A percentile compares a stretch with the other conserved stretches of the same genome.
Conservation (phyloP, 2,888 invertebrate species). For the Drosophila greeni region DNA sequence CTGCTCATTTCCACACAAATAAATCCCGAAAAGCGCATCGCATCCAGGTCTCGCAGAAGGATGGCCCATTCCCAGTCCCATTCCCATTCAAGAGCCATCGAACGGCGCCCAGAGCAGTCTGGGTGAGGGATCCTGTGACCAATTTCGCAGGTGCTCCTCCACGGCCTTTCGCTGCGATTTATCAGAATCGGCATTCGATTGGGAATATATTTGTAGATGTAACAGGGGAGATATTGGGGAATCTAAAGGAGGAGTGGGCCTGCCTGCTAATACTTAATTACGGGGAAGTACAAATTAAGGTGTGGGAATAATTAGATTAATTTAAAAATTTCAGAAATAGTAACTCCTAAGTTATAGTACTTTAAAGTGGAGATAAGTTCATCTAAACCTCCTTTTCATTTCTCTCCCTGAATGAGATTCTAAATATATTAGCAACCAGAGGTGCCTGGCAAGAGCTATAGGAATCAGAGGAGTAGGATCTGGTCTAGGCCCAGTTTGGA, state of each 20-base stretch:
- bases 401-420: neutral
- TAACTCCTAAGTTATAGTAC: too few species aligned
- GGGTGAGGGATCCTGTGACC: constrained; percentile 50
- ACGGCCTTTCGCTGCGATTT: constrained; percentile 23
- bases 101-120: constrained; percentile 38
- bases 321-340: too few species aligned
- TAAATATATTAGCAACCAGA: neutral
- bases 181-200: constrained; percentile 15
- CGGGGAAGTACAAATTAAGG: constrained; percentile 10
- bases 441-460: neutral
- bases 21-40: constrained; percentile 69
- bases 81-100: constrained; percentile 55
- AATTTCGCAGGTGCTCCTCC: constrained; percentile 78
- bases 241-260: neutral
- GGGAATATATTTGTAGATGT: neutral
- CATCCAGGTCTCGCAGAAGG: constrained; percentile 10
- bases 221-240: neutral
- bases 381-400: too few species aligned
- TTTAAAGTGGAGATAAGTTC: neutral
- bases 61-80: constrained; percentile 27
- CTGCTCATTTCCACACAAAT: constrained; percentile 74
- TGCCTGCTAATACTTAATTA: constrained; percentile 30
- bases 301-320: too few species aligned
- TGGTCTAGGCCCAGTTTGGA: constrained; percentile 12
- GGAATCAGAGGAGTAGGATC: neutral